Evolutionary conservation across 2,888 invertebrate genomes (phyloP).

Genomic region (Augochlorella aurata): DNA sequence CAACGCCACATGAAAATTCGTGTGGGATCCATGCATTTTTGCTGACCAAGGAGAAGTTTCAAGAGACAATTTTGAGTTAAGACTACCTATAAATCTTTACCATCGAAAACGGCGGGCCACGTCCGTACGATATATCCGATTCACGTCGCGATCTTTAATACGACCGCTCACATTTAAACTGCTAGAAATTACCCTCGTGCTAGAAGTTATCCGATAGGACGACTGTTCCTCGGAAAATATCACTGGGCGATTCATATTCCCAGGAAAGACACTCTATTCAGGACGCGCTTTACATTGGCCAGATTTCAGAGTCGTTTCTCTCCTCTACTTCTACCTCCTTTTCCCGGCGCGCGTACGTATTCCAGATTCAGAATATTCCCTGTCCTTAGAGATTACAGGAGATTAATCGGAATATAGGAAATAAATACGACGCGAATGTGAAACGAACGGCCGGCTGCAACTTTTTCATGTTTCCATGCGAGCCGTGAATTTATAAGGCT

Average conservation of each 20-base stretch:
- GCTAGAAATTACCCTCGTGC: constrained; percentile 22
- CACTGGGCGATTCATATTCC: constrained; percentile 38
- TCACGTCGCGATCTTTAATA: constrained; percentile 4
- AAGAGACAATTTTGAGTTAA: not conserved
- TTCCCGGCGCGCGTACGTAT: constrained; percentile 44
- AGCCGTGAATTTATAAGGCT: not conserved
- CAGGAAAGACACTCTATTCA: constrained; percentile 47
- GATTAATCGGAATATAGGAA: constrained; percentile 4
- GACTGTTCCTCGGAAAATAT: constrained; percentile 35
- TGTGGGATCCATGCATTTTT: not conserved
- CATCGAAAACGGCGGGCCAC: not conserved
- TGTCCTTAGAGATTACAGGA: constrained; percentile 42
- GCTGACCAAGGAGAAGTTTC: not conserved
- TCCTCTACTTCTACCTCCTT: constrained; percentile 22
- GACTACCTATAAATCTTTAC: not conserved
- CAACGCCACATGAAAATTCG: not conserved
- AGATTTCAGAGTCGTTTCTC: constrained; percentile 48
- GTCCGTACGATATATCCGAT: constrained; percentile 1
- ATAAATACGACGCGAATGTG: not conserved
- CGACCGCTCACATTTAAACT: constrained; percentile 21
- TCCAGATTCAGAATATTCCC: constrained; percentile 51
- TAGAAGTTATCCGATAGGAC: constrained; percentile 5
- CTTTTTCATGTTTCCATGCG: not conserved
- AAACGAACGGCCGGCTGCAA: not conserved
- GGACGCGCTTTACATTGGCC: constrained; percentile 38